Evolutionary conservation across 2,888 invertebrate genomes (phyloP).

Genomic region (Punctoribates punctum): DNA sequence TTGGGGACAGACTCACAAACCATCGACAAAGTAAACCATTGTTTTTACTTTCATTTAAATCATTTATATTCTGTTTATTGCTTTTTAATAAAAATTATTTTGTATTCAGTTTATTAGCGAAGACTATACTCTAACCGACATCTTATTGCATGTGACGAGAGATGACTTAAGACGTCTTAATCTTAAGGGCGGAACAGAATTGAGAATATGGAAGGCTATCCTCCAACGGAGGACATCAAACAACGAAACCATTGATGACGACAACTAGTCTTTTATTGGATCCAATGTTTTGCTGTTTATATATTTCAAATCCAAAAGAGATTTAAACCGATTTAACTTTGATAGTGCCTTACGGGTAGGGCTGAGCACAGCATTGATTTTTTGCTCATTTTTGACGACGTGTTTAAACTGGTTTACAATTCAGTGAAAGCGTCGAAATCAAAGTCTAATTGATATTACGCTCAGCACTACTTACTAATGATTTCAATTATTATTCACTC

Average conservation of each 20-base stretch:
- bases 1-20: conserved; percentile 67
- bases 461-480: conserved; percentile 1
- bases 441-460: neutral
- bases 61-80: neutral
- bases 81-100: neutral
- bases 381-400: neutral
- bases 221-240: conserved; percentile 54
- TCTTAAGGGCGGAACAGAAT: conserved; percentile 75
- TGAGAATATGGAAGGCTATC: conserved; percentile 79
- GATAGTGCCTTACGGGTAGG: conserved; percentile 10
- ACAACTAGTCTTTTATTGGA: neutral
- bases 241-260: neutral
- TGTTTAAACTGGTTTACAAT: neutral
- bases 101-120: conserved; percentile 62
- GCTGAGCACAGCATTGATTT: neutral
- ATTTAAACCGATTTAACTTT: neutral
- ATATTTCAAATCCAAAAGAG: neutral
- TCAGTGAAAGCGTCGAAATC: neutral
- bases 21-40: conserved; percentile 59
- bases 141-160: conserved; percentile 71
- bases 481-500: neutral
- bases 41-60: neutral
- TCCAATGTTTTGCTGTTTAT: neutral
- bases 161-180: conserved; percentile 75
- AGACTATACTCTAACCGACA: conserved; percentile 70